Evolutionary conservation across 1,140 invertebrate species (phyloP).

Genomic region (Caerostris extrusa): DNA sequence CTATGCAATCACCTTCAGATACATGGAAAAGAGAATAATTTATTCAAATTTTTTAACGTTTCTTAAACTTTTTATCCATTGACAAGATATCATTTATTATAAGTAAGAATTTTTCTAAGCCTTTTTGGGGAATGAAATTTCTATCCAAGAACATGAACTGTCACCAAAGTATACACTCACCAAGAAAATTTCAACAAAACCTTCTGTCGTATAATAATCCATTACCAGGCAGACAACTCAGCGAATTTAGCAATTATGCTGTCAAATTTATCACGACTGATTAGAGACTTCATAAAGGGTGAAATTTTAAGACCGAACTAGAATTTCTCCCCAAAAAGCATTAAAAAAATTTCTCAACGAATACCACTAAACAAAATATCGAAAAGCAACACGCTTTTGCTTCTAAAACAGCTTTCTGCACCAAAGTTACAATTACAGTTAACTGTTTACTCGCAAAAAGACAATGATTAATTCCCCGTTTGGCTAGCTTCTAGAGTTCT

Average conservation of each 20-base stretch:
- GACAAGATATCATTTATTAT: too few relatives aligned
- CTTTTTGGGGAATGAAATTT: too few relatives aligned
- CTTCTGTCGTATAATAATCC: neutral
- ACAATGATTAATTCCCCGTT: neutral
- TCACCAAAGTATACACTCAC: too few relatives aligned
- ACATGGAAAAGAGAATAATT: too few relatives aligned
- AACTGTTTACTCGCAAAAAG: neutral
- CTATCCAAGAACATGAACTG: too few relatives aligned
- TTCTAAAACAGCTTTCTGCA: too few relatives aligned
- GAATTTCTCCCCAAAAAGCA: neutral
- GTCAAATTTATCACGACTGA: conserved; percentile 15
- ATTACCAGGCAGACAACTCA: neutral
- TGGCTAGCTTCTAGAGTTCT: neutral
- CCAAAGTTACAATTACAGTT: neutral
- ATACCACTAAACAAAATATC: neutral
- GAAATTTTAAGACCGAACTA: neutral
- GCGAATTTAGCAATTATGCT: neutral
- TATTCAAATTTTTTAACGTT: too few relatives aligned
- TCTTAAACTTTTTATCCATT: too few relatives aligned
- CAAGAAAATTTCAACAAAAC: too few relatives aligned
- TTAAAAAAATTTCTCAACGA: neutral
- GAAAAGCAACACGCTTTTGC: too few relatives aligned
- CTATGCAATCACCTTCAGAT: too few relatives aligned
- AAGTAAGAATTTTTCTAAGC: too few relatives aligned
- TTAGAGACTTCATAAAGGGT: conserved; percentile 10